phyloP scores from a whole-genome alignment of 2,113 vertebrate genomes.

The Myotis brandtii region DNA sequence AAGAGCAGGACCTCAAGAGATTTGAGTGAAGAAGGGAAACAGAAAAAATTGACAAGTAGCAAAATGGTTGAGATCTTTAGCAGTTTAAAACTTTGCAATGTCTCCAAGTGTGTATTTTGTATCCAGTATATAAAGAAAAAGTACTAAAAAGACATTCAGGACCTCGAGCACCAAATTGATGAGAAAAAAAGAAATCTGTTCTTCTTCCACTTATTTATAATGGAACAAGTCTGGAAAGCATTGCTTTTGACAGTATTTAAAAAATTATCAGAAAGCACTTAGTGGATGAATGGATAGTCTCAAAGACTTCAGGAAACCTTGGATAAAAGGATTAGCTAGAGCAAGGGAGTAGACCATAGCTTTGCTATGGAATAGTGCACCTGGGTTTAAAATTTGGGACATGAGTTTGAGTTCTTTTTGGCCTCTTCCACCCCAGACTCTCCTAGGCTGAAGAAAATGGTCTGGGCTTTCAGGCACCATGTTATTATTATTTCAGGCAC shows the following conservation, averaged over 20 bases:
- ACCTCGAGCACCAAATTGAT: not conserved
- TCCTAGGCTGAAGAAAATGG: not conserved
- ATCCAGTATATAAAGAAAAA: not conserved
- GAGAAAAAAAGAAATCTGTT: not conserved
- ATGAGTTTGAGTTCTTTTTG: not conserved
- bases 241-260: constrained; percentile 35
- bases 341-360: not conserved
- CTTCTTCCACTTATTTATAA: not conserved
- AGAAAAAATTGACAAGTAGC: not conserved
- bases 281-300: constrained; percentile 19
- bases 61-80: not conserved
- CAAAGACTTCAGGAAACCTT: constrained; percentile 54
- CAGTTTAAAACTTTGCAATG: not conserved
- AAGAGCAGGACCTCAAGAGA: not conserved
- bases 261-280: constrained; percentile 15
- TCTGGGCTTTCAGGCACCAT: not conserved
- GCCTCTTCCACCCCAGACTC: not conserved
- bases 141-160: not conserved
- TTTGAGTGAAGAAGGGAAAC: not conserved
- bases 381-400: constrained; percentile 12
- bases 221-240: constrained; percentile 2
- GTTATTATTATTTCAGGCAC: not conserved
- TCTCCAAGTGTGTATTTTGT: not conserved
- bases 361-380: constrained; percentile 34
- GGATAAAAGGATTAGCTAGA: constrained; percentile 32